Evolutionary conservation across 2,797 vertebrate genomes (phyloP), one percentile per base, ranked within the genome.

Genomic region (Onychomys leucogaster): DNA sequence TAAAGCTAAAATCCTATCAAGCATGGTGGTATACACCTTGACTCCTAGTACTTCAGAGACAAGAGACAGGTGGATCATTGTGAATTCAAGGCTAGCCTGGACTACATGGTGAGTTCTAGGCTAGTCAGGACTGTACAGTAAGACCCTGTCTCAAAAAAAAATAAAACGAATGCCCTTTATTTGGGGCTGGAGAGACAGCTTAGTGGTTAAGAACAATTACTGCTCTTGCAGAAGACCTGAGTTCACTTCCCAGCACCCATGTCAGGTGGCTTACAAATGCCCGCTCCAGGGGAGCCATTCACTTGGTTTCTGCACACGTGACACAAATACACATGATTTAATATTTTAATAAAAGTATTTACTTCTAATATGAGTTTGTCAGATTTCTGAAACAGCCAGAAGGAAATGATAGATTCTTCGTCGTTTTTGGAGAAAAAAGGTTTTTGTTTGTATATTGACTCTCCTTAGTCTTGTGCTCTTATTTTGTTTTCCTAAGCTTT

Each of bases 311-410:
- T 85, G 17, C 82, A 83, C 34, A 83, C 46, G 17, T 67, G 63
- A 52, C 43, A 52, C 83, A 83, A 41, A 85, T 52, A 49, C 32
- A 86, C 7, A 86, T 84, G 82, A 83, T 25, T 83, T 69, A n/a
- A 69, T 69, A 86, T 69, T 67, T 67, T 67, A 85, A 67, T 67
- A 49, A 84, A 83, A 85, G 61, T 32, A 27, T 76, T 76, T 32
- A 27, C 63, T 76, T 92, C 61, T 91, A 37, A 83, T 90, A 89
- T 37, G 61, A 61, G 16, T 90, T 90, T 81, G 37, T 87, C 63
- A 43, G 13, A 81, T 69, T 95, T 86, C 78, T 92, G 37, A 96
- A 89, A 55, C 65, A 95, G 37, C 67, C 85, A 34, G n/a, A 94
- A 59, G 65, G 43, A 94, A 95, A 81, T 92, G 65, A 67, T 87